Evolutionary conservation across 2,888 invertebrate genomes (phyloP).

Genomic region (Agriopis aurantiaria): DNA sequence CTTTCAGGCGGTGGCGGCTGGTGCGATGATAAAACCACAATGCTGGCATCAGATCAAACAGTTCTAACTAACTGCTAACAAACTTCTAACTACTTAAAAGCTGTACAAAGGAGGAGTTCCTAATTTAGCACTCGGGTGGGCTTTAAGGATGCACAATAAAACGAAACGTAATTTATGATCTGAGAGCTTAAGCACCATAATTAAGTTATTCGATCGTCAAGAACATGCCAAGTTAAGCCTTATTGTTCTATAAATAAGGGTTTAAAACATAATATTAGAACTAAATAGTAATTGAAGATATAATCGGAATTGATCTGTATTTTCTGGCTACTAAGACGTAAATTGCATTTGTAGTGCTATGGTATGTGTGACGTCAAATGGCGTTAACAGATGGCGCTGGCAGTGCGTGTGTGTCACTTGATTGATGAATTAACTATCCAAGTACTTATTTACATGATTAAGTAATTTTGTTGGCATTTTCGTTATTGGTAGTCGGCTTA

Average conservation of each 20-base stretch:
- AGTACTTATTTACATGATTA: conserved; percentile 6
- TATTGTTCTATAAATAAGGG: conserved; percentile 14
- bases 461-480: conserved; percentile 56
- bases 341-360: not conserved
- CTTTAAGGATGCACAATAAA: conserved; percentile 50
- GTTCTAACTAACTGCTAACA: no score
- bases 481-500: not conserved
- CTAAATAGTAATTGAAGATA: not conserved
- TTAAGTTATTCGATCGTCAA: conserved; percentile 13
- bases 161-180: conserved; percentile 51
- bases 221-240: conserved; percentile 14
- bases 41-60: no score
- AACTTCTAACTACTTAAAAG: not conserved
- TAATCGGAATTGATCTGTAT: conserved; percentile 20
- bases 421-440: conserved; percentile 49
- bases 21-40: no score
- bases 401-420: conserved; percentile 61
- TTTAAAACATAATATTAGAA: not conserved
- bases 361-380: conserved; percentile 54
- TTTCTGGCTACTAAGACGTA: conserved; percentile 2
- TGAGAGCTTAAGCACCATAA: conserved; percentile 30
- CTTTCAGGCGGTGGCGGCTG: no score
- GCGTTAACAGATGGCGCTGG: conserved; percentile 68
- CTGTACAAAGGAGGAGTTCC: conserved; percentile 36
- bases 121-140: conserved; percentile 49